These are phyloP conservation scores for Elegia similella DNA, from an alignment of 2,888 invertebrate genomes.

Conservation along the genomic window DNA sequence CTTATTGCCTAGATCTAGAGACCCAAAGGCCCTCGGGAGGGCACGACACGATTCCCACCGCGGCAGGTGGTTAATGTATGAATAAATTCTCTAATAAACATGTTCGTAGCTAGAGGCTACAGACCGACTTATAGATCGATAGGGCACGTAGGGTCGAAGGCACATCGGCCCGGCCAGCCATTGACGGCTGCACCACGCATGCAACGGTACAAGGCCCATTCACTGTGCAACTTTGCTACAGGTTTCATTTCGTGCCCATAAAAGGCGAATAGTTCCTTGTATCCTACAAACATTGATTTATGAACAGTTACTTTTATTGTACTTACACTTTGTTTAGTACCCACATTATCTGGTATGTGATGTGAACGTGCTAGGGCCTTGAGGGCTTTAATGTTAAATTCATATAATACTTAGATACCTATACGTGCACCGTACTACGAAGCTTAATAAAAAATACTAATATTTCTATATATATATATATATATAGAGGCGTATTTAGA, in stretches of 20 bases:
- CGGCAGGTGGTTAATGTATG: constrained; percentile 1
- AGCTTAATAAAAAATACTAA: too few species aligned
- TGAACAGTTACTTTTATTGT: not conserved
- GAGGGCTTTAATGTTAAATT: too few species aligned
- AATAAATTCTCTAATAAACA: constrained; percentile 21
- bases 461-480: too few species aligned
- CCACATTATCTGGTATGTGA: too few species aligned
- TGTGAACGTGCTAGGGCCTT: too few species aligned
- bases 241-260: constrained; percentile 9
- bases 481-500: too few species aligned
- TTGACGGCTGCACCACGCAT: constrained; percentile 48
- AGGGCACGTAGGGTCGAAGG: constrained; percentile 67
- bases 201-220: constrained; percentile 66
- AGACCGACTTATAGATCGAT: constrained; percentile 63
- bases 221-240: constrained; percentile 42
- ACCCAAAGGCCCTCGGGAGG: not conserved
- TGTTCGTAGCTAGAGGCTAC: constrained; percentile 32
- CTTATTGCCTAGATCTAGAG: not conserved
- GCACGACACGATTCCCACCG: constrained; percentile 16
- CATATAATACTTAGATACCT: too few species aligned
- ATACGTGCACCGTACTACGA: too few species aligned
- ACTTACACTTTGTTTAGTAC: not conserved
- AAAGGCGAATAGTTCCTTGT: constrained; percentile 10
- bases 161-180: constrained; percentile 56
- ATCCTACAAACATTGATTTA: constrained; percentile 7